Base-by-base conservation (phyloP, 2,888 invertebrate species). In the Lordiphosa andalusiaca region DNA sequence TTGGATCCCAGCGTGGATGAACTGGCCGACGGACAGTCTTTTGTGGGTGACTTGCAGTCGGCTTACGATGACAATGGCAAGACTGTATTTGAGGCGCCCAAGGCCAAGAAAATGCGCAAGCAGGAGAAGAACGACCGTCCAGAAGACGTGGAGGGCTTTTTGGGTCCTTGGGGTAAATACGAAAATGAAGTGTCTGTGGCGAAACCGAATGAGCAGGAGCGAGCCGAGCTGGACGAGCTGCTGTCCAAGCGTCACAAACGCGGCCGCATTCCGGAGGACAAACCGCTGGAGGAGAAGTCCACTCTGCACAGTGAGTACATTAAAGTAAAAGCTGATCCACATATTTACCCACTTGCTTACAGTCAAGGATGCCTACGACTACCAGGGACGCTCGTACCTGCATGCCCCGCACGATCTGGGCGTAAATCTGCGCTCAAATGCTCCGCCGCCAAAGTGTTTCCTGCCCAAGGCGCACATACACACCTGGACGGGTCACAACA, bases 161-260 rank as follows among this genome's bases (percentile, higher is more conserved):
- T 98, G 0, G 99, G 99, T 0, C 99, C 99, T 0, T 99, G 99
- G 99, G 99, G 97, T 55, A 95, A 95, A 52, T 99, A 92, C 90
- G 93, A 93, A 6, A 97, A 98, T 86, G 99, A 99, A 90, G 92
- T 94, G 82, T 93, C 95, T 53, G 92, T 97, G 0, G 93, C 96
- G 85, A 95, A 95, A 88, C 99, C 99, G 0, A 93, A 94, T 56
- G 97, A 97, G 56, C 97, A 98, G 81, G 97, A 98, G 86, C 95
- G 97, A 39, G 96, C 95, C 13, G 98, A 96, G 84, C 89, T 99
- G 50, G 98, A 98, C 89, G 99, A 98, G 89, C 94, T 98, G 84
- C 90, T 97, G 51, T 95, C 97, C 0, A 98, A 98, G 90, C 91
- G 96, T 86, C 96, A 96, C 86, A 97, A 97, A 89, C 92, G 95